Evolutionary conservation across 2,797 vertebrate species (phyloP).

Genomic region (Alosa sapidissima): DNA sequence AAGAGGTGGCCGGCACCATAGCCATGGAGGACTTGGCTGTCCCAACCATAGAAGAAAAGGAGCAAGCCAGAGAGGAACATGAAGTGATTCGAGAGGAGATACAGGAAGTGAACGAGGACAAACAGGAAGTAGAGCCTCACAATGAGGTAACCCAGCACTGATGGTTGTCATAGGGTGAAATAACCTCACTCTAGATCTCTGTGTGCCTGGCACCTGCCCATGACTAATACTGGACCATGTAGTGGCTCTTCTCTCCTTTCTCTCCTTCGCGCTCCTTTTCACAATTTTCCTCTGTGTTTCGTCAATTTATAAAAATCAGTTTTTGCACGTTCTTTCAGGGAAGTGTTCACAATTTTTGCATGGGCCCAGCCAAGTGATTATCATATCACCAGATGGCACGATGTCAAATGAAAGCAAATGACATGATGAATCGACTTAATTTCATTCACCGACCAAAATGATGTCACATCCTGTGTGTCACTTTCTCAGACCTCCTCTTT

Average conservation of each 20-base stretch:
- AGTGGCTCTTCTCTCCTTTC: constrained; percentile 25
- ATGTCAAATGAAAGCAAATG: not conserved
- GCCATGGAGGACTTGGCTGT: not conserved
- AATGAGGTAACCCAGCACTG: constrained; percentile 11
- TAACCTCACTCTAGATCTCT: constrained; percentile 45
- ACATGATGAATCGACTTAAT: not conserved
- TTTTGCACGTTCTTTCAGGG: not conserved
- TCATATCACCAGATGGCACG: not conserved
- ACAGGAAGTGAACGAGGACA: constrained; percentile 1
- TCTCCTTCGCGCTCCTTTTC: not conserved
- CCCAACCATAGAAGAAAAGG: not conserved
- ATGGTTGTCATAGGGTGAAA: constrained; percentile 35
- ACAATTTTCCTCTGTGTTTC: not conserved
- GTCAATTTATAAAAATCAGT: not conserved
- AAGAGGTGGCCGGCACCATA: not conserved
- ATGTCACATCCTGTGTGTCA: not conserved
- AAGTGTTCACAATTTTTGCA: constrained; percentile 1
- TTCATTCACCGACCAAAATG: not conserved
- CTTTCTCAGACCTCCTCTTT: not conserved
- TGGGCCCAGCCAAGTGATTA: not conserved
- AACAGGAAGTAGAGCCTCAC: constrained; percentile 4
- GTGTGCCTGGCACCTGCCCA: constrained; percentile 69
- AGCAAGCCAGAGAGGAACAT: not conserved
- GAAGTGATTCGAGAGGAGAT: not conserved
- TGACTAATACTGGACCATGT: constrained; percentile 43